Conservation (phyloP, 2,113 vertebrate genomes). For the Isichthys henryi region DNA sequence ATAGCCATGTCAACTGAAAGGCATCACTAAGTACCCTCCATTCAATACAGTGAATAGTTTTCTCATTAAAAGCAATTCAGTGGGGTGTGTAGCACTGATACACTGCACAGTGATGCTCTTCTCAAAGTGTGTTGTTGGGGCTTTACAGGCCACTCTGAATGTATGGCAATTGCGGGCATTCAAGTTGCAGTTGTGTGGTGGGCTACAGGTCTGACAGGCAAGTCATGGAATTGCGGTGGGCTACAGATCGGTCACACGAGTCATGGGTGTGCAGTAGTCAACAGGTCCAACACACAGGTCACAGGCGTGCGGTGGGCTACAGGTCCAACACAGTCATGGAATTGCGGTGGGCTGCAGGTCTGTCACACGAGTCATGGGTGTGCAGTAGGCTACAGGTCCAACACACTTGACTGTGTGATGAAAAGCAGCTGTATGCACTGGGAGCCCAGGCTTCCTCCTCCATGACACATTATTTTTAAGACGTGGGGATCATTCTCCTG, state of each 20-base stretch:
- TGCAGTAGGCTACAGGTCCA: not conserved
- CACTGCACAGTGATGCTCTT: not conserved
- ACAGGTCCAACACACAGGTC: not conserved
- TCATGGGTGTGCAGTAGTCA: not conserved
- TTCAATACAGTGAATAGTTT: conserved; percentile 32
- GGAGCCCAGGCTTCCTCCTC: not conserved
- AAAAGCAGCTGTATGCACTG: conserved; percentile 36
- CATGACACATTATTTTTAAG: not conserved
- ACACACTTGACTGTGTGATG: conserved; percentile 26
- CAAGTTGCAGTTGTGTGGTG: not conserved
- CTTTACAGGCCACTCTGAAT: conserved; percentile 7
- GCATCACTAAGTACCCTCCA: conserved; percentile 33
- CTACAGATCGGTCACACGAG: not conserved
- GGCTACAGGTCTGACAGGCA: not conserved
- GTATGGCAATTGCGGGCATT: not conserved
- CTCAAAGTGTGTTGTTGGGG: conserved; percentile 7
- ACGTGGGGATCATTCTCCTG: not conserved
- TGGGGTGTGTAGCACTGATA: not conserved
- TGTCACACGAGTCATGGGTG: not conserved
- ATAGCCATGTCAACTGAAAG: conserved; percentile 49
- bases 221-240: not conserved
- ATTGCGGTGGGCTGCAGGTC: not conserved
- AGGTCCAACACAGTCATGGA: not conserved
- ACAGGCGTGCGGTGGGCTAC: not conserved
- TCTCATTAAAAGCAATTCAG: conserved; percentile 9